Evolutionary conservation across 2,797 vertebrate species (phyloP).

Genomic region (Sebastes itinus): DNA sequence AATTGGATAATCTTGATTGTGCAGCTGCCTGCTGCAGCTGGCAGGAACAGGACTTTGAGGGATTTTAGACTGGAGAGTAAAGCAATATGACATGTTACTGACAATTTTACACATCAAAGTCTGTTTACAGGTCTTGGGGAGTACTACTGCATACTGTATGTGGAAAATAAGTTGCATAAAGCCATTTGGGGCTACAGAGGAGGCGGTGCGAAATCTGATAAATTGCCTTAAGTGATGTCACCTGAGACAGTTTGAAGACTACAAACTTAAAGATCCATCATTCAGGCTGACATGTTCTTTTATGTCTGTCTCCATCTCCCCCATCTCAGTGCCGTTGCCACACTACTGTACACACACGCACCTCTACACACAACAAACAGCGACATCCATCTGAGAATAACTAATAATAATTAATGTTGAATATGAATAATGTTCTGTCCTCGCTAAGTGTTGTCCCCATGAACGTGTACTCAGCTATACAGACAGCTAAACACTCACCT

Average conservation of each 20-base stretch:
- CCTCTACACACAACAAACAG: no score
- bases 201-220: neutral
- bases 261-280: neutral
- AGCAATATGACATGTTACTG: neutral
- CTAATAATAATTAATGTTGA: no score
- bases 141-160: neutral
- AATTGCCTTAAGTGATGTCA: neutral
- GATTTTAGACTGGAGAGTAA: constrained; percentile 12
- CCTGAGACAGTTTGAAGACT: neutral
- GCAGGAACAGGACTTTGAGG: constrained; percentile 16
- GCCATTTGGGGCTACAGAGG: neutral
- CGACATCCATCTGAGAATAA: no score
- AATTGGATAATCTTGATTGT: constrained; percentile 49
- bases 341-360: no score
- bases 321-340: no score
- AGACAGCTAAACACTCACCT: no score
- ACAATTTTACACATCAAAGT: neutral
- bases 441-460: no score
- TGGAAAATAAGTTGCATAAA: neutral
- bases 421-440: no score
- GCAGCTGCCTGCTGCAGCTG: constrained; percentile 49
- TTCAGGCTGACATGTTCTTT: no score
- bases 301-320: no score
- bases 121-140: neutral
- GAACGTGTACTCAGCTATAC: no score